Evolutionary conservation across 2,888 invertebrate genomes (phyloP), one percentile per base, ranked within the genome.

Genomic region (Proisotoma minuta): DNA sequence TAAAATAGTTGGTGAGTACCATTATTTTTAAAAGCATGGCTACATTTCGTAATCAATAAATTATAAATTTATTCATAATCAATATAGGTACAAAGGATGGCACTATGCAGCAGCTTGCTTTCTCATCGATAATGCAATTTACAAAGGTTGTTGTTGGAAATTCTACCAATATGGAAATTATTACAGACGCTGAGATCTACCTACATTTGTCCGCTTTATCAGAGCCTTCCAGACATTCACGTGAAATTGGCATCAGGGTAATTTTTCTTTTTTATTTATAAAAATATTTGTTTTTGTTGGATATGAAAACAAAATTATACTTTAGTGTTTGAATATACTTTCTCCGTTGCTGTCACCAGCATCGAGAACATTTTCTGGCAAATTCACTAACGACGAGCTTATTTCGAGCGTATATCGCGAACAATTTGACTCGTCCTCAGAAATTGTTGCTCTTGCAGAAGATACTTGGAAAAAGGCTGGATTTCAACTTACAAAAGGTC

Each of bases 51-150:
- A 24, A 18, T 20, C 43, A 43, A 43, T 4, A n/a, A 43, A 43
- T 18, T 43, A 43, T 20, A 43, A 12, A 43, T 10, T 10, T 34
- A 34, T 10, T 34, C 34, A 43, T 43, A 15, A n/a, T n/a, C n/a
- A n/a, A n/a, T 39, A 22, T 76, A 84, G 85, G 83, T 73, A 81
- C 79, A 49, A 84, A 85, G 18, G 80, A 80, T 29, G 89, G 88
- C 0, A 82, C 87, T 60, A 82, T 87, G 27, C 91, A 92, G 77
- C 85, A 88, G 5, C 85, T 87, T 75, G 88, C 91, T 34, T 85
- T 87, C 23, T 83, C 85, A 29, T 88, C 90, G n/a, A 80, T 95
- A 59, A 78, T 91, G 63, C 90, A 91, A 75, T 86, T 91, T 3
- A 89, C 91, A 2, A 81, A 81, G 49, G 86, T 88, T 69, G 86